A percentile compares a stretch with the other conserved stretches of the same genome.
Evolutionary conservation across 2,797 vertebrate genomes (phyloP).

Genomic region (Alcedo atthis): DNA sequence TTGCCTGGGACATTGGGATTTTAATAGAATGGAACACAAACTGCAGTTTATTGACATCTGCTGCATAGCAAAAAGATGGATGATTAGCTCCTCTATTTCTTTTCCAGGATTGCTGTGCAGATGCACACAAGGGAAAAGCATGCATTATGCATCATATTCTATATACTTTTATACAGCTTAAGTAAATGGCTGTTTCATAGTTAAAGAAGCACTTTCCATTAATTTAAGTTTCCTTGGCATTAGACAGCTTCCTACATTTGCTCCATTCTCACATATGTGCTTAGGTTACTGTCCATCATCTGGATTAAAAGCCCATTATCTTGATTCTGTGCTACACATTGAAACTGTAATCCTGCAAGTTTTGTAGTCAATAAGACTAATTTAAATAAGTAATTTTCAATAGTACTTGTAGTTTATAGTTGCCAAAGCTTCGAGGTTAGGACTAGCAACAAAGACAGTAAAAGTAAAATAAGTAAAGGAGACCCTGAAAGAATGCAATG

Average conservation of each 20-base stretch:
- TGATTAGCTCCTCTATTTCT: slow-evolving; percentile 10
- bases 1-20: slow-evolving; percentile 61
- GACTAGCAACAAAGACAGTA: not conserved
- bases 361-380: not conserved
- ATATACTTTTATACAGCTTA: not conserved
- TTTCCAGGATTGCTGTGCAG: not conserved
- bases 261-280: not conserved
- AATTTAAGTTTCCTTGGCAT: slow-evolving; percentile 6
- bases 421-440: not conserved
- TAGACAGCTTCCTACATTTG: not conserved
- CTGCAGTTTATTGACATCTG: slow-evolving; percentile 60
- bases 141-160: slow-evolving; percentile 36
- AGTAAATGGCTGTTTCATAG: slow-evolving; percentile 26
- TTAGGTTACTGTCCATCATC: not conserved
- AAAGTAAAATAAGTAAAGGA: not conserved
- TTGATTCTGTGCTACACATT: not conserved
- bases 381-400: slow-evolving; percentile 2
- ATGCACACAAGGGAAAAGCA: slow-evolving; percentile 5
- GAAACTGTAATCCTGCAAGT: not conserved
- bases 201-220: slow-evolving; percentile 9
- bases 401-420: not conserved
- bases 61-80: slow-evolving; percentile 43
- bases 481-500: not conserved
- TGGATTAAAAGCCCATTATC: slow-evolving; percentile 48
- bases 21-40: slow-evolving; percentile 57